Conservation (phyloP, 2,113 vertebrate genomes). For the Hemiscyllium ocellatum region DNA sequence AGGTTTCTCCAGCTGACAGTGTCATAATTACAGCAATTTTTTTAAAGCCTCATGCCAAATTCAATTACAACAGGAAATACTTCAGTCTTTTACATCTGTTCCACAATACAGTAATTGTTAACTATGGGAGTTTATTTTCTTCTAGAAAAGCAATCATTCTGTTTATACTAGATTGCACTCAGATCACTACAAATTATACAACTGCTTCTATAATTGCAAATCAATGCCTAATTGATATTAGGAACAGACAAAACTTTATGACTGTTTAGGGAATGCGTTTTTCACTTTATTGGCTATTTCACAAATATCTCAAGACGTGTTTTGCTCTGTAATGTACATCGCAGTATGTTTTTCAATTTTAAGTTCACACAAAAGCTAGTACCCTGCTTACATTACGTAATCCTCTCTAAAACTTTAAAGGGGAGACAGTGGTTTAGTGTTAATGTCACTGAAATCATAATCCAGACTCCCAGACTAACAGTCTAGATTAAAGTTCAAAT, state of each 20-base stretch:
- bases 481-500: too few relatives aligned
- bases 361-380: neutral
- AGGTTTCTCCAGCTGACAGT: constrained; percentile 46
- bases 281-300: constrained; percentile 3
- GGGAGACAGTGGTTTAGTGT: too few relatives aligned
- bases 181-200: constrained; percentile 32
- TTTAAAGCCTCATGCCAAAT: constrained; percentile 45
- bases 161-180: constrained; percentile 28
- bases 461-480: too few relatives aligned
- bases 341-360: neutral
- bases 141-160: constrained; percentile 33
- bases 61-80: constrained; percentile 53
- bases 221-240: constrained; percentile 16
- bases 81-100: constrained; percentile 51
- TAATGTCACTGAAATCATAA: too few relatives aligned
- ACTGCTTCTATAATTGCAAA: constrained; percentile 10
- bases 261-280: neutral
- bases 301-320: neutral
- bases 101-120: constrained; percentile 43
- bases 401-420: neutral
- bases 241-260: neutral
- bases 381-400: neutral
- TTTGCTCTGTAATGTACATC: neutral
- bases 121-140: constrained; percentile 42
- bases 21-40: constrained; percentile 52